A percentile compares a stretch with the other conserved stretches of the same genome.
phyloP scores from a whole-genome alignment of 2,797 vertebrate genomes.

The Alca torda region DNA sequence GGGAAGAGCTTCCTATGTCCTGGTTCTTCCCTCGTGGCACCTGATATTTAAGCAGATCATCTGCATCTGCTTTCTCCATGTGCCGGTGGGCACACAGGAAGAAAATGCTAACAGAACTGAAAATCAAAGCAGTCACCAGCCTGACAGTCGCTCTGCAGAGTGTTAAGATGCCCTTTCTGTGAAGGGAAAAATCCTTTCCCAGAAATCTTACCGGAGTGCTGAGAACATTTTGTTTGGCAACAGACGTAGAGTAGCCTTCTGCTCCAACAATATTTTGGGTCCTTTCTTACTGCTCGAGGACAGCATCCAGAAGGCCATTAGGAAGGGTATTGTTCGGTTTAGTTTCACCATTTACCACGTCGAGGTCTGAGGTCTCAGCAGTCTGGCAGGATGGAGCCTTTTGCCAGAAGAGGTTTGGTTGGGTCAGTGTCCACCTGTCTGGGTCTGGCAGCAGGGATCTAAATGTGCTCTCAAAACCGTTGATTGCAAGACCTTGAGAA shows the following conservation, averaged over 20 bases:
- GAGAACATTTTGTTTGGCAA: constrained; percentile 1
- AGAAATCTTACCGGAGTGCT: not conserved
- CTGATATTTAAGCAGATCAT: not conserved
- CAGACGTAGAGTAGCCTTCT: not conserved
- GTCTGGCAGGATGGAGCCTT: not conserved
- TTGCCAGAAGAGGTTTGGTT: not conserved
- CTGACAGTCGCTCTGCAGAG: not conserved
- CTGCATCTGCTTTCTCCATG: not conserved
- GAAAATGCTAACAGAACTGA: not conserved
- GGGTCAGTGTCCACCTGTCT: not conserved
- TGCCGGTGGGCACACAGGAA: not conserved
- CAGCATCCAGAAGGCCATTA: not conserved
- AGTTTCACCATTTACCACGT: not conserved
- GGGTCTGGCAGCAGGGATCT: not conserved
- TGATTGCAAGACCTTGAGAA: constrained; percentile 5
- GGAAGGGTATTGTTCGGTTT: not conserved
- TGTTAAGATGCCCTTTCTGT: not conserved
- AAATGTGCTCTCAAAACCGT: not conserved
- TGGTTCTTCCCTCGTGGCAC: not conserved
- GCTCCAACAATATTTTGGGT: not conserved
- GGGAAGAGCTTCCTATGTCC: not conserved
- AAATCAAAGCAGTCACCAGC: not conserved
- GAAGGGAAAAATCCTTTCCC: not conserved
- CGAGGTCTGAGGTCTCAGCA: not conserved
- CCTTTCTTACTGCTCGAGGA: not conserved